A percentile compares a stretch with the other conserved stretches of the same genome.
Evolutionary conservation across 2,888 invertebrate species (phyloP).

Genomic region (Drosophila flavopinicola): DNA sequence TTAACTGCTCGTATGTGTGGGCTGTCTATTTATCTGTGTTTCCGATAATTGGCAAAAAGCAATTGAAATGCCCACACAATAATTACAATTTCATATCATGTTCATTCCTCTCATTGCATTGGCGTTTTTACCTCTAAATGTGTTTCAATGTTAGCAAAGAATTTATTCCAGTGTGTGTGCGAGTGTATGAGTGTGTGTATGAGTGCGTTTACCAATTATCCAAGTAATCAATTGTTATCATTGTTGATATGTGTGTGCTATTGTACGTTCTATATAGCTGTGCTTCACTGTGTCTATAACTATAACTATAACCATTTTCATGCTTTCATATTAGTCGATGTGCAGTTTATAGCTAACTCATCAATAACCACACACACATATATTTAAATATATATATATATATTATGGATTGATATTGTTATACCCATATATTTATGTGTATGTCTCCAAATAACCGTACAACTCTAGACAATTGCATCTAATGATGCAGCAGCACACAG

Average conservation of each 20-base stretch:
- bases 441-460: slow-evolving; percentile 23
- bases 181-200: slow-evolving; percentile 15
- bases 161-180: slow-evolving; percentile 12
- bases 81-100: slow-evolving; percentile 48
- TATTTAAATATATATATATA: slow-evolving; percentile 28
- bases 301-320: slow-evolving; percentile 38
- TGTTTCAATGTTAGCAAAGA: slow-evolving; percentile 31
- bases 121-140: slow-evolving; percentile 11
- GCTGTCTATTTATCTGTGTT: slow-evolving; percentile 11
- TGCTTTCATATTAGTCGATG: slow-evolving; percentile 56
- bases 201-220: slow-evolving; percentile 45
- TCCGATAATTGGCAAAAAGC: slow-evolving; percentile 28
- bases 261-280: slow-evolving; percentile 48
- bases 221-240: slow-evolving; percentile 69
- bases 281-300: slow-evolving; percentile 52
- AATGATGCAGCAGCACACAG: slow-evolving; percentile 30
- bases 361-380: slow-evolving; percentile 26
- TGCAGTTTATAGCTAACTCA: slow-evolving; percentile 52
- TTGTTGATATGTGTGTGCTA: slow-evolving; percentile 59
- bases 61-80: slow-evolving; percentile 40
- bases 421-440: slow-evolving; percentile 13
- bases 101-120: slow-evolving; percentile 37
- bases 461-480: slow-evolving; percentile 11
- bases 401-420: slow-evolving; percentile 16
- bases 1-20: slow-evolving; percentile 10